Base-by-base conservation (phyloP, 1,140 invertebrate genomes). In the Dendrolimus punctatus region DNA sequence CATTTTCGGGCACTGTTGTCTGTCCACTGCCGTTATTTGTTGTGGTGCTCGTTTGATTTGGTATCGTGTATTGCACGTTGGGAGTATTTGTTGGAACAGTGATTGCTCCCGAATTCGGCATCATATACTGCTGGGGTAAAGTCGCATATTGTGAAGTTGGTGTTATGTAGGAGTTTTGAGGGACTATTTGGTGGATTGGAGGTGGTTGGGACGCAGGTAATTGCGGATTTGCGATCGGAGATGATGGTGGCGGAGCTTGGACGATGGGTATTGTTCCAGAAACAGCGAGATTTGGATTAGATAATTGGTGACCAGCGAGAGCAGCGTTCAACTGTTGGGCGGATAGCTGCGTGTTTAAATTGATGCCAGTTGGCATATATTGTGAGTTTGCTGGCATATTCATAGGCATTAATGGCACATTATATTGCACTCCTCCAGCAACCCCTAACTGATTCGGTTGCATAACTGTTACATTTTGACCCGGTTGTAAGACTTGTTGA, bases 381-480 rank as follows among this genome's bases (percentile, higher is more conserved):
- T 82, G 79, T 0, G 82, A 78, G 43, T 76, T 80, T 1, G 64
- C 68, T 2, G 68, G 74, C 66, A 85, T 68, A 51, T 84, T 85
- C 77, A 85, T 81, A 0, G 73, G 75, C 81, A 85, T 85, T 8
- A 85, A 46, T 2, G 80, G 82, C 51, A 85, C 68, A 38, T 85
- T 85, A 49, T 85, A 85, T 23, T 85, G 82, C 0, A 85, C 77
- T 5, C 78, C 80, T 3, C 74, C 77, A 0, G 77, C 77, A 50
- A 83, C 68, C 6, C 66, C 69, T 0, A 85, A 52, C 46, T 85
- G 82, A 41, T 85, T 85, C 0, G 80, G 80, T 47, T 83, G 82
- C 76, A 85, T 82, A 0, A 85, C 80, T 0, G 82, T 85, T 0
- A 84, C 82, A 38, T 85, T 85, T 48, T 82, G 82, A 10, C 82